Percentiles rank a stretch among this genome's conserved stretches.
Conservation (phyloP, 2,797 vertebrate genomes). For the Hoplostethus atlanticus region DNA sequence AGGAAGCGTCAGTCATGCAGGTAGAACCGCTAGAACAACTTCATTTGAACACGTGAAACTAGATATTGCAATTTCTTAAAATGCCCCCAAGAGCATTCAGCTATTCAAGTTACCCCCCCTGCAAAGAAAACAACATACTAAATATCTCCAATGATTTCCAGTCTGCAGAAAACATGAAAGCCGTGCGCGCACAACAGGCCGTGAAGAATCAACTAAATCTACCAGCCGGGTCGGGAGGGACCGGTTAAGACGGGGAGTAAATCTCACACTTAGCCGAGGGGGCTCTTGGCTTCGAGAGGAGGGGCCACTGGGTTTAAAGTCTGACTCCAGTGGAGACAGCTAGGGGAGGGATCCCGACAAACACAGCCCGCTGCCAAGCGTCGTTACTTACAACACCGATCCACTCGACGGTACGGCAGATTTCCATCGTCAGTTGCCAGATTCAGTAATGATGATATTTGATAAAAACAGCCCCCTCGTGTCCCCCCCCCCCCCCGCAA, state of each 20-base stretch:
- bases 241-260: slow-evolving; percentile 23
- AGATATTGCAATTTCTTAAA: slow-evolving; percentile 2
- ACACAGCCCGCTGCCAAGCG: slow-evolving; percentile 57
- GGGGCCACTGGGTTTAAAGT: slow-evolving; percentile 25
- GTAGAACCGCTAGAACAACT: not conserved
- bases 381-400: slow-evolving; percentile 62
- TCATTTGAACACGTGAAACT: not conserved
- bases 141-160: not conserved
- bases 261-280: slow-evolving; percentile 2
- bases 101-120: not conserved
- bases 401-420: slow-evolving; percentile 35
- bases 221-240: slow-evolving; percentile 13
- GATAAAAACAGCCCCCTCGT: slow-evolving; percentile 47
- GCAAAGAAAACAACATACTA: not conserved
- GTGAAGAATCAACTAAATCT: slow-evolving; percentile 24
- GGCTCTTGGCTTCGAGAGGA: not conserved
- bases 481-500: slow-evolving; percentile 17
- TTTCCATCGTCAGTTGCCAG: slow-evolving; percentile 65
- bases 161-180: slow-evolving; percentile 9
- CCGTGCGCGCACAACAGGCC: not conserved
- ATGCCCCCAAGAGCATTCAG: not conserved
- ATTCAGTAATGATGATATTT: slow-evolving; percentile 39
- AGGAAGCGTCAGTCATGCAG: too few species aligned
- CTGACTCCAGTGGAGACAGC: slow-evolving; percentile 42
- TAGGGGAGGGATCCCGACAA: slow-evolving; percentile 60